These are phyloP conservation scores for Chaunax sp. DNA, from an alignment of 2,797 vertebrate genomes.

Conservation along the genomic window DNA sequence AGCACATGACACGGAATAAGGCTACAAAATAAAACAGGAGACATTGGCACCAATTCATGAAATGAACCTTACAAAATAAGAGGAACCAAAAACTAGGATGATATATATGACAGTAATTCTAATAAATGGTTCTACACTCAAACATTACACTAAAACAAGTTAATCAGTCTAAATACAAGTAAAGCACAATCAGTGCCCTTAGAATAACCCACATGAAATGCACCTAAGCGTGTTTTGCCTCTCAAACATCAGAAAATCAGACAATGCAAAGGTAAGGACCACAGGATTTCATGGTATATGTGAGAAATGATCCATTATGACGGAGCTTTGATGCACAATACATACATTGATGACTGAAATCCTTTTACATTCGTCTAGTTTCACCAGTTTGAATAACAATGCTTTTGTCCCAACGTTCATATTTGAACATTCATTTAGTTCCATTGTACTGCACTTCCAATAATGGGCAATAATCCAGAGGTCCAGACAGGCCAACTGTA, in stretches of 20 bases:
- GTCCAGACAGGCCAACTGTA: constrained; percentile 13
- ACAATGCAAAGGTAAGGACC: neutral
- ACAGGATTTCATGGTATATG: too few relatives aligned
- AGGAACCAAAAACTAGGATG: too few relatives aligned
- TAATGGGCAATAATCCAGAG: constrained; percentile 19
- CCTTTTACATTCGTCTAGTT: constrained; percentile 18
- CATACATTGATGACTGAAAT: constrained; percentile 20
- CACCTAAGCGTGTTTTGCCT: neutral
- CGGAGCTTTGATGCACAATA: neutral
- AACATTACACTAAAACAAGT: too few relatives aligned
- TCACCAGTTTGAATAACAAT: neutral
- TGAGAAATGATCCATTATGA: neutral
- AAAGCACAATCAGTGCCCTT: too few relatives aligned
- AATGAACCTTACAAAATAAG: too few relatives aligned
- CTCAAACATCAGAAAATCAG: neutral
- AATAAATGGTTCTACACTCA: too few relatives aligned
- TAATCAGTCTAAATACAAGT: too few relatives aligned
- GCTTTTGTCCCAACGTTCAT: neutral
- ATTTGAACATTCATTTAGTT: neutral
- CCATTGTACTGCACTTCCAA: neutral
- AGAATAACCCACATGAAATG: neutral
- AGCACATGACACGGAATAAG: too few relatives aligned
- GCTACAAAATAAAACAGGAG: too few relatives aligned
- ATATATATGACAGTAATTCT: too few relatives aligned
- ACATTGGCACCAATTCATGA: too few relatives aligned